Percentiles rank a stretch among this genome's conserved stretches.
These are phyloP conservation scores for Liposcelis brunnea DNA, from an alignment of 2,888 invertebrate genomes.

Conservation along the genomic window DNA sequence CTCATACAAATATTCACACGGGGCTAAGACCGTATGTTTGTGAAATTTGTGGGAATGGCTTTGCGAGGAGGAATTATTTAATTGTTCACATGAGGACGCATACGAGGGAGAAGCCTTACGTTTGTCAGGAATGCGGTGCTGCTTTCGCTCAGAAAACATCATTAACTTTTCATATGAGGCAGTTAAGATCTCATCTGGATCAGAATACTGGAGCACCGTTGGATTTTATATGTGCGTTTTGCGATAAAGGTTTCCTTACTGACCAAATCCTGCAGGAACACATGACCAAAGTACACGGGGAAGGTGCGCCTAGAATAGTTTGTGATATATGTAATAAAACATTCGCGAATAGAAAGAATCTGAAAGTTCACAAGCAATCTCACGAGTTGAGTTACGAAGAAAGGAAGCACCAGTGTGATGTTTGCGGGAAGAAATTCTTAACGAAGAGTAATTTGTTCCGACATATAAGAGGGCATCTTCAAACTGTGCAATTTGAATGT, in stretches of 20 bases:
- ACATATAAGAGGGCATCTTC: slow-evolving; percentile 11
- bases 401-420: slow-evolving; percentile 23
- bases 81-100: slow-evolving; percentile 14
- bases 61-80: slow-evolving; percentile 15
- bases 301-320: neutral
- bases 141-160: slow-evolving; percentile 20
- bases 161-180: neutral
- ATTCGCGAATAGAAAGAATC: slow-evolving; percentile 1
- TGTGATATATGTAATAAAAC: neutral
- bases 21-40: slow-evolving; percentile 16
- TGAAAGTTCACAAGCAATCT: neutral
- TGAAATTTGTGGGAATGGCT: slow-evolving; percentile 17
- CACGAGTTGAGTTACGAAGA: slow-evolving; percentile 15
- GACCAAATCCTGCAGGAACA: neutral
- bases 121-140: slow-evolving; percentile 17
- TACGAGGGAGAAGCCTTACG: slow-evolving; percentile 15
- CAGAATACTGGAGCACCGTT: neutral
- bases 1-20: slow-evolving; percentile 14
- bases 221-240: slow-evolving; percentile 12
- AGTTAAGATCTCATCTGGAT: neutral
- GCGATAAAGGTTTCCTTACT: slow-evolving; percentile 8
- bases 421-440: slow-evolving; percentile 23
- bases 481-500: slow-evolving; percentile 8
- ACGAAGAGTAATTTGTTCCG: slow-evolving; percentile 7
- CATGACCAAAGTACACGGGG: neutral